Conservation (phyloP, 1,140 invertebrate genomes). For the Formica selysi region DNA sequence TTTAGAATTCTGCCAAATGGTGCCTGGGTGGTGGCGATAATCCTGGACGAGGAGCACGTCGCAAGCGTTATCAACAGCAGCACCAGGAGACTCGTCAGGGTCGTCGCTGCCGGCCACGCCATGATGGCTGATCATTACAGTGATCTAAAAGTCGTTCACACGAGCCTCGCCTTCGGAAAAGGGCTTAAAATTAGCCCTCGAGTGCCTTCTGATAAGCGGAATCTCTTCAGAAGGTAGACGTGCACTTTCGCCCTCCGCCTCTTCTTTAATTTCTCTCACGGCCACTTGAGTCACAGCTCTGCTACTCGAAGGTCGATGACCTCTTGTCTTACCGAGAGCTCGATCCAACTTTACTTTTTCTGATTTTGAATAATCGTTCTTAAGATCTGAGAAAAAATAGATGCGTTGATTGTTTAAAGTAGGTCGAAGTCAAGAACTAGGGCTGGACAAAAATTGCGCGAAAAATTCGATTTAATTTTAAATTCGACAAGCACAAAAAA, state of each 20-base stretch:
- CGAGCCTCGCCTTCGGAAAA: conserved; percentile 54
- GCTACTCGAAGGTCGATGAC: conserved; percentile 43
- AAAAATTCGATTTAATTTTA: background rate
- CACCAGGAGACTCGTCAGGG: conserved; percentile 75
- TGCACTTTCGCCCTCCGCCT: conserved; percentile 24
- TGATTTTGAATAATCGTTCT: background rate
- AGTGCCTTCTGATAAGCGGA: conserved; percentile 66
- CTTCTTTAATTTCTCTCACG: conserved; percentile 36
- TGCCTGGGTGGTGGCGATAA: conserved; percentile 59
- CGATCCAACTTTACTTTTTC: background rate
- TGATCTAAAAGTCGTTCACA: conserved; percentile 64
- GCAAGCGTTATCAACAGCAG: conserved; percentile 70
- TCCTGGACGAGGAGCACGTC: conserved; percentile 59
- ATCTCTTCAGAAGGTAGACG: conserved; percentile 41
- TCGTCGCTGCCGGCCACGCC: conserved; percentile 76
- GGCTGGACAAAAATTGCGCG: background rate
- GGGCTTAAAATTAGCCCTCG: conserved; percentile 71
- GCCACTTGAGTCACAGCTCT: conserved; percentile 47
- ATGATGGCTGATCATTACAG: conserved; percentile 80
- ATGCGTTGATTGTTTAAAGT: background rate
- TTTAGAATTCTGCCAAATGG: conserved; percentile 76
- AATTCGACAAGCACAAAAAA: background rate
- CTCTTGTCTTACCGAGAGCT: conserved; percentile 7
- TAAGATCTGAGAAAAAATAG: background rate
- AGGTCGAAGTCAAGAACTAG: conserved; percentile 16